Conservation (phyloP, 2,797 vertebrate genomes). For the Gobio occitaniae region DNA sequence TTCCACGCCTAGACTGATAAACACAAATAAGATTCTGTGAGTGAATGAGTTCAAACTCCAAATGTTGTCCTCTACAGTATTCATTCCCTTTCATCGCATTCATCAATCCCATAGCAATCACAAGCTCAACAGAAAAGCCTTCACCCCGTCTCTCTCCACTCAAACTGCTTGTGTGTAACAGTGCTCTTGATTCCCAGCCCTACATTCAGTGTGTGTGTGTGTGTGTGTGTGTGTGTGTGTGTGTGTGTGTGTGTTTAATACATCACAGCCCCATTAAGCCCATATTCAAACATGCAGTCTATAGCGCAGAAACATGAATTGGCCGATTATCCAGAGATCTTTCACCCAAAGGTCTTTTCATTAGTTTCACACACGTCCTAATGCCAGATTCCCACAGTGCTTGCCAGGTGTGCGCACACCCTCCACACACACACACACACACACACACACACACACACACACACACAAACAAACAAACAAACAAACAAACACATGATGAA, state of each 20-base stretch:
- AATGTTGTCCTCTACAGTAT: no score
- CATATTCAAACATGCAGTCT: constrained; percentile 23
- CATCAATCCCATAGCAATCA: background rate
- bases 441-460: background rate
- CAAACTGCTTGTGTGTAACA: constrained; percentile 18
- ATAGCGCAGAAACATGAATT: constrained; percentile 19
- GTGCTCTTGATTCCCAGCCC: constrained; percentile 1
- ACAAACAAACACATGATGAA: background rate
- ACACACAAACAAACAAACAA: no score
- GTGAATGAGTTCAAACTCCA: background rate
- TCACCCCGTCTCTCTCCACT: background rate
- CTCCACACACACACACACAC: constrained; percentile 29
- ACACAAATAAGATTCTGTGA: background rate
- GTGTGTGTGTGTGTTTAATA: no score
- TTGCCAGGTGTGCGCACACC: constrained; percentile 52
- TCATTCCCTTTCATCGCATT: background rate
- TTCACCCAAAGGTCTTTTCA: constrained; percentile 40
- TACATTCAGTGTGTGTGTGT: background rate
- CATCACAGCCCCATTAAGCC: background rate
- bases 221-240: no score
- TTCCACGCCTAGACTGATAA: background rate
- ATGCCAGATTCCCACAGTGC: constrained; percentile 52
- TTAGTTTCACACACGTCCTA: constrained; percentile 34
- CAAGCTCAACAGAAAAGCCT: background rate
- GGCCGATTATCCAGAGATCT: background rate